These are phyloP conservation scores for Cecidostiba fungosa DNA, from an alignment of 2,888 invertebrate genomes.

Conservation along the genomic window DNA sequence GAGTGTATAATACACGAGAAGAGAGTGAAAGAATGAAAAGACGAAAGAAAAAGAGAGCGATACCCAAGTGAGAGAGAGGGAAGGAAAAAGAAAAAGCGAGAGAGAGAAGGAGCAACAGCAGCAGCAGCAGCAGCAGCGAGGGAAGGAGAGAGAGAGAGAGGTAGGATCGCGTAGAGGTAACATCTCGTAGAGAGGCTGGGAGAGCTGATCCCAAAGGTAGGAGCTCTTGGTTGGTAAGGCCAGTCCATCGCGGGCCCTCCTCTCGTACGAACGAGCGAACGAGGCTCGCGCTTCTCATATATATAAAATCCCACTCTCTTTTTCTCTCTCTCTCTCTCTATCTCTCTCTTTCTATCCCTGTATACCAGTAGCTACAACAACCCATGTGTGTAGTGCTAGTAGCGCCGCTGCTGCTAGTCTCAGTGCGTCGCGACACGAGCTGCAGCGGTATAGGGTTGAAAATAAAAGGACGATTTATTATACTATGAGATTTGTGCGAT, in stretches of 20 bases:
- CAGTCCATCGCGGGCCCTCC: constrained; percentile 80
- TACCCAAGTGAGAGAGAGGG: constrained; percentile 51
- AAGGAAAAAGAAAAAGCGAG: constrained; percentile 49
- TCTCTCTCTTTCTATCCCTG: background rate
- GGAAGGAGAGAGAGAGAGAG: constrained; percentile 67
- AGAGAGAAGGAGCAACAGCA: constrained; percentile 34
- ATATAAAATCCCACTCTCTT: background rate
- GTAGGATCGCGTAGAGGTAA: constrained; percentile 72
- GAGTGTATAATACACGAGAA: constrained; percentile 48
- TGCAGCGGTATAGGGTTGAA: no score
- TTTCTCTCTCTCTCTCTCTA: background rate
- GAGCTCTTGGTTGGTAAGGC: constrained; percentile 74
- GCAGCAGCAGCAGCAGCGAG: constrained; percentile 29
- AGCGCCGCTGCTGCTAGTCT: background rate
- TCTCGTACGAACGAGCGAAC: constrained; percentile 75
- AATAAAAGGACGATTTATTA: no score
- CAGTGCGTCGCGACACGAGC: no score
- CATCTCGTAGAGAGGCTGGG: constrained; percentile 77
- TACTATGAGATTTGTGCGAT: no score
- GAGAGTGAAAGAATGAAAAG: constrained; percentile 67
- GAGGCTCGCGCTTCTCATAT: constrained; percentile 15
- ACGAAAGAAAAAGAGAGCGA: constrained; percentile 67
- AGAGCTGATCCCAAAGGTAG: constrained; percentile 79
- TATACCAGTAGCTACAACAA: background rate
- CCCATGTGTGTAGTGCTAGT: background rate